Base-by-base conservation (phyloP, 2,113 vertebrate genomes). In the Hiodon tergisus region DNA sequence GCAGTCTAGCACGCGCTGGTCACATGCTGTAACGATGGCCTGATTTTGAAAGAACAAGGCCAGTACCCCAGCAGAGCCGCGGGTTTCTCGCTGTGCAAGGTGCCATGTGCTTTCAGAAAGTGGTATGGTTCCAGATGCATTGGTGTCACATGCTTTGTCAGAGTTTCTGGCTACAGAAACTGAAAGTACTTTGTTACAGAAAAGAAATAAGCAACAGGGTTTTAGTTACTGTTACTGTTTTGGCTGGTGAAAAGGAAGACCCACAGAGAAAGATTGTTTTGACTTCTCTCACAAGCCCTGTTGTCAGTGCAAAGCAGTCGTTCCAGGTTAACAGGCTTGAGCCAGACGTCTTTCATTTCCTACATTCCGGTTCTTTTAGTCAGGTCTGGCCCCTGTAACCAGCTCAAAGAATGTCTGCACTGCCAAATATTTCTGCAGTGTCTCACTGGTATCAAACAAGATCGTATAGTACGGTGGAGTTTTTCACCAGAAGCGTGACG, bases 331-430 rank as follows among this genome's bases (percentile, higher is more conserved):
- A 77, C 74, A 67, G 57, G 68, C 75, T 71, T 5, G 14, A 74
- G 71, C 69, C 71, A 57, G 46, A 46, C 55, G 46, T 51, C 68
- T 73, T 73, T 73, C 73, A 71, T 75, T 80, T 77, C 75, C 52
- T n/a, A 17, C 77, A 77, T 78, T 67, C 72, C 72, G 54, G 61
- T 67, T 58, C 47, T 65, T 69, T 68, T 3, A 3, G 7, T 13
- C 50, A 16, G n/a, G 63, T 47, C 14, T 31, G 6, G 62, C 17
- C 60, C 31, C 31, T 31, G 31, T 31, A 31, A 31, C 31, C 31
- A 31, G 31, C 31, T 31, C 31, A 31, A 31, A 31, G 31, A 31
- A 31, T 14, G 7, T 16, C 14, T 4, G 16, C 14, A 6, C 6
- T 7, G 16, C 16, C 3, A 46, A 3, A 10, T 11, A 48, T 66